phyloP scores from a whole-genome alignment of 2,113 vertebrate genomes.

The Paramisgurnus dabryanus region DNA sequence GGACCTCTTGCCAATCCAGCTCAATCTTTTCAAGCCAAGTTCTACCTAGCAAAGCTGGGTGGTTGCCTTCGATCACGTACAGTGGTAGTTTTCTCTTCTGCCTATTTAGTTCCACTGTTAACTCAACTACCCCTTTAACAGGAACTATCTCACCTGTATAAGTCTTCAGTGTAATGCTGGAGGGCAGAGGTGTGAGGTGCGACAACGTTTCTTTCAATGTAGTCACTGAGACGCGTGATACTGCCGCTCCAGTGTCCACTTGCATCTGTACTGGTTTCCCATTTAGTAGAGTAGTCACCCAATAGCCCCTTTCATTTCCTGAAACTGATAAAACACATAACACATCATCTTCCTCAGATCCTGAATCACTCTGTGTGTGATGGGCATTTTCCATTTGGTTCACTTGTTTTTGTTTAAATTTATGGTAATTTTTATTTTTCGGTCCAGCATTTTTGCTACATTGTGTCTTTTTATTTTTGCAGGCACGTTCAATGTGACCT shows the following conservation, averaged over 20 bases:
- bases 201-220: not conserved
- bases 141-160: not conserved
- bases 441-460: not conserved
- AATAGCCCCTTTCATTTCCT: not conserved
- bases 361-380: not conserved
- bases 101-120: not conserved
- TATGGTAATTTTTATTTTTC: not conserved
- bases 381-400: not conserved
- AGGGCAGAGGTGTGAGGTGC: not conserved
- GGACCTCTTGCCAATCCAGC: not conserved
- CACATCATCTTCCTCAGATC: not conserved
- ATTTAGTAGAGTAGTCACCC: not conserved
- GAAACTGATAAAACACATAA: not conserved
- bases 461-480: conserved; percentile 19
- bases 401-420: too few relatives aligned
- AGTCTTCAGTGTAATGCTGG: not conserved
- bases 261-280: too few relatives aligned
- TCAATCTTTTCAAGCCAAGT: not conserved
- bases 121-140: not conserved
- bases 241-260: too few relatives aligned
- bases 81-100: not conserved
- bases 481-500: conserved; percentile 23
- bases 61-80: not conserved
- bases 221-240: not conserved
- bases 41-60: not conserved